A percentile compares a stretch with the other conserved stretches of the same genome.
Evolutionary conservation across 2,888 invertebrate genomes (phyloP).

Genomic region (Troilus luridus): DNA sequence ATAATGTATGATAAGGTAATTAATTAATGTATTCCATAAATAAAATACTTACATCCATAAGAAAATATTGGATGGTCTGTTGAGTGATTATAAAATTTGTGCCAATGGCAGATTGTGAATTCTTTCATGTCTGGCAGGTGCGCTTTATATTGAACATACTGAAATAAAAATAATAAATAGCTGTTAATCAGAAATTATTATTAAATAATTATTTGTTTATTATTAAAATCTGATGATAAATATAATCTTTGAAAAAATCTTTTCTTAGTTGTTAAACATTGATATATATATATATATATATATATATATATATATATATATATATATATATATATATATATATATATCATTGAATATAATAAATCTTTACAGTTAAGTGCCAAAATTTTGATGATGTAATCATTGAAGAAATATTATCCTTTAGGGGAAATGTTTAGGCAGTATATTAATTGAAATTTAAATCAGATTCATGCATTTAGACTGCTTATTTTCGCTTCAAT

Average conservation of each 20-base stretch:
- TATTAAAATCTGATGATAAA: not conserved
- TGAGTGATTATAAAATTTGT: slow-evolving; percentile 85
- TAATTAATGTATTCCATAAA: not conserved
- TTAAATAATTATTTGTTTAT: not conserved
- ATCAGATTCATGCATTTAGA: too few relatives aligned
- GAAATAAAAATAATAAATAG: slow-evolving; percentile 69
- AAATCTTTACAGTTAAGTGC: too few relatives aligned
- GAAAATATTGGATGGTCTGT: slow-evolving; percentile 88
- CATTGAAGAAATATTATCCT: not conserved
- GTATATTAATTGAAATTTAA: not conserved
- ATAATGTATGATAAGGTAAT: not conserved
- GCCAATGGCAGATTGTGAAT: slow-evolving; percentile 88
- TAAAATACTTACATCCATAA: slow-evolving; percentile 79
- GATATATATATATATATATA: too few relatives aligned
- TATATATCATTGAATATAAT: not conserved
- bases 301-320: too few relatives aligned
- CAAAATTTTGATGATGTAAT: not conserved
- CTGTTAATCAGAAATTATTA: not conserved
- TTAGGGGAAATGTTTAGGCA: not conserved
- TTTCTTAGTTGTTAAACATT: too few relatives aligned
- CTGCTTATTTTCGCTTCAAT: not conserved
- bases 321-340: too few relatives aligned
- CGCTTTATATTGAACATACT: slow-evolving; percentile 82
- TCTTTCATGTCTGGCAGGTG: slow-evolving; percentile 83
- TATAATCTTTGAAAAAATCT: not conserved